Evolutionary conservation across 2,888 invertebrate genomes (phyloP).

Genomic region (Hoplodrina ambigua): DNA sequence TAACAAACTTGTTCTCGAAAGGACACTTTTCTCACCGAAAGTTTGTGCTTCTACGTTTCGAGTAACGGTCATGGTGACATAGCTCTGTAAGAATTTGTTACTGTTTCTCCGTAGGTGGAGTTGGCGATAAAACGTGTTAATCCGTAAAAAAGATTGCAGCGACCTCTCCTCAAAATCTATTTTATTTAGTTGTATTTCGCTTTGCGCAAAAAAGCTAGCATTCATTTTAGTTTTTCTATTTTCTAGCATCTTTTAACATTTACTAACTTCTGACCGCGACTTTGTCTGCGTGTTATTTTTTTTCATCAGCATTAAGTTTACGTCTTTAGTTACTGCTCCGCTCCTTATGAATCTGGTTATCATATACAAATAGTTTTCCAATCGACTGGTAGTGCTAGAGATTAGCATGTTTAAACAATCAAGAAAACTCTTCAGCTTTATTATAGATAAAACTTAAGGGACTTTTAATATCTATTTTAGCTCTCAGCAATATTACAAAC

Average conservation of each 20-base stretch:
- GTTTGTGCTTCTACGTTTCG: slow-evolving; percentile 64
- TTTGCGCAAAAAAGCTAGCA: not conserved
- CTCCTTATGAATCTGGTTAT: no score
- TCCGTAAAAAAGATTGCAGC: slow-evolving; percentile 48
- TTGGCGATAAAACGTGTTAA: slow-evolving; percentile 68
- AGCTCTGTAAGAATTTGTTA: slow-evolving; percentile 77
- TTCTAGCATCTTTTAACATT: not conserved
- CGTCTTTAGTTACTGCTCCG: no score
- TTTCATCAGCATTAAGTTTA: no score
- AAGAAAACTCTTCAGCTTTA: no score
- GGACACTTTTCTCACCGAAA: slow-evolving; percentile 73
- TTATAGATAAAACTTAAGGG: not conserved
- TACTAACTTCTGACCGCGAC: no score
- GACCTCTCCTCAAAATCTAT: slow-evolving; percentile 29
- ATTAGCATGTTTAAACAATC: no score
- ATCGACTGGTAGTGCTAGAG: no score
- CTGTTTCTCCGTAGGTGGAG: slow-evolving; percentile 76
- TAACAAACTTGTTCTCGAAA: slow-evolving; percentile 76
- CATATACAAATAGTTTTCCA: no score
- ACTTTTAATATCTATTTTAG: not conserved
- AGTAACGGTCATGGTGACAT: slow-evolving; percentile 82
- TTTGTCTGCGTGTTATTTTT: no score
- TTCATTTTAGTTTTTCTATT: not conserved
- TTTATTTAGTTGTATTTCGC: not conserved
- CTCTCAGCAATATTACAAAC: not conserved